Evolutionary conservation across 2,888 invertebrate species (phyloP).

Genomic region (Gastracanthus pulcherrimus): DNA sequence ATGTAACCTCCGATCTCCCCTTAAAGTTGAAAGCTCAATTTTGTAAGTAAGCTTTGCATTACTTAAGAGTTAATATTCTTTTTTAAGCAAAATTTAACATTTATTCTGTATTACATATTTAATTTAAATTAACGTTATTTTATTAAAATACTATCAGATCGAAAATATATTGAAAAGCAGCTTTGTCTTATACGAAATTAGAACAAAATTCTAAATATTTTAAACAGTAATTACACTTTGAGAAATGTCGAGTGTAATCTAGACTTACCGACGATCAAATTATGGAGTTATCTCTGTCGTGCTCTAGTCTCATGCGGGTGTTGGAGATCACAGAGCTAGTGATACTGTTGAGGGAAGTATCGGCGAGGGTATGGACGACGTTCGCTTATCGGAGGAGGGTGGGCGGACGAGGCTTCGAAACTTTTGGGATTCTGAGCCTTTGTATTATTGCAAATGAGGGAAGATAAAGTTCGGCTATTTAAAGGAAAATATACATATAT

Average conservation of each 20-base stretch:
- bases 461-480: conserved; percentile 32
- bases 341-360: not conserved
- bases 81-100: too few species aligned
- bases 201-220: not conserved
- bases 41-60: too few species aligned
- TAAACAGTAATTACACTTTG: not conserved
- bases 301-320: not conserved
- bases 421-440: not conserved
- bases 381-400: not conserved
- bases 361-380: not conserved
- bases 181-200: not conserved
- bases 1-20: too few species aligned
- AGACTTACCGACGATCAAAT: not conserved
- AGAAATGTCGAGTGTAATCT: not conserved
- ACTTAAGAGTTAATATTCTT: too few species aligned
- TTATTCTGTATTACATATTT: too few species aligned
- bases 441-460: conserved; percentile 40
- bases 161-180: not conserved
- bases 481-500: not conserved
- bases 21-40: too few species aligned
- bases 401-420: not conserved
- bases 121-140: too few species aligned
- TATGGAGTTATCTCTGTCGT: not conserved
- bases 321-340: not conserved
- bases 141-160: not conserved